phyloP scores from a whole-genome alignment of 2,113 vertebrate genomes.

The Carassius carassius region DNA sequence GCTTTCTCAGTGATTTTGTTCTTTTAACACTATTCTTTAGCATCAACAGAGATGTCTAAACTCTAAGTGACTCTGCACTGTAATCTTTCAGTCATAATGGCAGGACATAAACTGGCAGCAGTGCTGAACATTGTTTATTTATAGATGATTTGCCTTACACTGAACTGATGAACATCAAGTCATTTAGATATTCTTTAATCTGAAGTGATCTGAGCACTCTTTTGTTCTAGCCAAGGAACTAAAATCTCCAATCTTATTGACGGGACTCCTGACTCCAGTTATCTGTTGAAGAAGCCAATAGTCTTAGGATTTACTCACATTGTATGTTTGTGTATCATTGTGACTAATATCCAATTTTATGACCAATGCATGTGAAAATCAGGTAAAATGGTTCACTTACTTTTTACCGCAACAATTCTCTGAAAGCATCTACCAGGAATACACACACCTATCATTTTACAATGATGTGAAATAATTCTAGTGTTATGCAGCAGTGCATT shows the following conservation, averaged over 20 bases:
- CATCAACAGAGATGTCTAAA: background rate
- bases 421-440: background rate
- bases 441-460: background rate
- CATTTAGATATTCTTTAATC: background rate
- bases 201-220: background rate
- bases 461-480: background rate
- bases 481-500: background rate
- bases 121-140: background rate
- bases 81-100: background rate
- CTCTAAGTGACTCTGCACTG: background rate
- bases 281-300: background rate
- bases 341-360: background rate
- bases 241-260: background rate
- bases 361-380: background rate
- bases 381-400: background rate
- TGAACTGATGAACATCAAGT: background rate
- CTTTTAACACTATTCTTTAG: background rate
- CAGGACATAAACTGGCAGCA: background rate
- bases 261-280: conserved; percentile 10
- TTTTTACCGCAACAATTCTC: background rate
- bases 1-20: background rate
- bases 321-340: background rate
- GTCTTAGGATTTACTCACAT: background rate
- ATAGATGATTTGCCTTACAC: background rate
- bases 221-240: background rate